A percentile compares a stretch with the other conserved stretches of the same genome.
phyloP scores from a whole-genome alignment of 2,797 vertebrate genomes.

The Peromyscus nudipes region DNA sequence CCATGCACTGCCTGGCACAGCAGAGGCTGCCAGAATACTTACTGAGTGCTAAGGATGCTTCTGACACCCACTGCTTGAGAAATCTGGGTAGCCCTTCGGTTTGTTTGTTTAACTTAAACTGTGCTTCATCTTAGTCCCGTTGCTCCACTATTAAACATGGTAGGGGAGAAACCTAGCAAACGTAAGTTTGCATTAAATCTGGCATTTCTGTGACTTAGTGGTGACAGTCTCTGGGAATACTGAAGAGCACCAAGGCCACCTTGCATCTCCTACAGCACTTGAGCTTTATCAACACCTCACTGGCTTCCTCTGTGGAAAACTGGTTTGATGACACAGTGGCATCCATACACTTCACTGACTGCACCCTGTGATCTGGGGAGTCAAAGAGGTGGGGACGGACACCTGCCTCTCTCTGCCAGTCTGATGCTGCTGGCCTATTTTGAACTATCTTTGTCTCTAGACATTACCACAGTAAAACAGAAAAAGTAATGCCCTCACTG shows the following conservation, averaged over 20 bases:
- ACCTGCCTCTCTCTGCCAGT: neutral
- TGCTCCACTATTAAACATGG: slow-evolving; percentile 50
- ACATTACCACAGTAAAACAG: slow-evolving; percentile 31
- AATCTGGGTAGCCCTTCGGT: neutral
- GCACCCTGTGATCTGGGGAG: slow-evolving; percentile 3
- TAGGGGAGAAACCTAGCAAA: neutral
- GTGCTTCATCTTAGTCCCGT: slow-evolving; percentile 31
- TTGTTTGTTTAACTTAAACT: neutral
- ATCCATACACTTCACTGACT: neutral
- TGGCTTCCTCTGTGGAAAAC: slow-evolving; percentile 43
- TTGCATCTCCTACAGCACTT: neutral
- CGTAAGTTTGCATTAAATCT: neutral
- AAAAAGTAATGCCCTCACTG: slow-evolving; percentile 41
- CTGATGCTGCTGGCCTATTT: neutral
- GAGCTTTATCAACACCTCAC: slow-evolving; percentile 23
- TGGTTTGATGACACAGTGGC: neutral
- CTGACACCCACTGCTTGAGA: neutral
- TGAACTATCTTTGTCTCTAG: slow-evolving; percentile 50
- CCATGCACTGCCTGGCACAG: neutral
- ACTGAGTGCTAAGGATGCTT: neutral
- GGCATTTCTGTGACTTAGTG: neutral
- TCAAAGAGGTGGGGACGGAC: neutral
- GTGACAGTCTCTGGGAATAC: neutral
- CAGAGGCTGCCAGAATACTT: neutral
- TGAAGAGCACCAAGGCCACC: neutral